Evolutionary conservation across 2,113 vertebrate genomes (phyloP), one percentile per base, ranked within the genome.

Genomic region (Pseudorhombus dupliciocellatus): DNA sequence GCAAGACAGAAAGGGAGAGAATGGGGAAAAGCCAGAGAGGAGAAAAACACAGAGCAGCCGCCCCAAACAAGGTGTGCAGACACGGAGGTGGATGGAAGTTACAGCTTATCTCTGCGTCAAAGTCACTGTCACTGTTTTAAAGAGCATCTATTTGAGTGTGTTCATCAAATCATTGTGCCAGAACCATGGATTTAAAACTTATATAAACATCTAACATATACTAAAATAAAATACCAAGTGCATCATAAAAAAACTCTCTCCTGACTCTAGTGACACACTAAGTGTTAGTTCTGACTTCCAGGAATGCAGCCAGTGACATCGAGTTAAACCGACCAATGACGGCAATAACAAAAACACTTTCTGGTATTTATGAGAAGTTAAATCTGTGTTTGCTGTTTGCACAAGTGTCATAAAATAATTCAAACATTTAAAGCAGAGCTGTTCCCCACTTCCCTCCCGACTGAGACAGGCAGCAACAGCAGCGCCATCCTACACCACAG

Each of bases 381-480:
- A 66, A 50, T 7, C 7, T 26, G n/a, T 25, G 6, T 26, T 51
- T 83, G 26, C 26, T 28, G 26, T 15, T 44, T 48, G 34, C 25
- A 58, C 31, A 1, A 18, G 52, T 5, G 21, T 59, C 7, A 15
- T 31, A 64, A 76, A 20, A 24, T 2, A 52, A 44, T 20, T 67
- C 1, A 55, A 74, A 61, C 48, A 20, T 25, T 55, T 52, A 74
- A 20, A 9, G 58, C 24, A 55, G 42, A 1, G 22, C 14, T 10
- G 0, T 4, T 14, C 31, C 11, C 56, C 21, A 12, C 5, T 16
- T 31, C 25, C n/a, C 46, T 40, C 44, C 34, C 16, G 24, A 15
- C 65, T 5, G 56, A 86, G 87, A 88, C 88, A 79, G 84, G 87
- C 87, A 84, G 88, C 18, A 61, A 87, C 88, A 90, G 84, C 79